A percentile compares a stretch with the other conserved stretches of the same genome.
These are phyloP conservation scores for Poeciliopsis turrubarensis DNA, from an alignment of 2,113 vertebrate genomes.

Conservation along the genomic window DNA sequence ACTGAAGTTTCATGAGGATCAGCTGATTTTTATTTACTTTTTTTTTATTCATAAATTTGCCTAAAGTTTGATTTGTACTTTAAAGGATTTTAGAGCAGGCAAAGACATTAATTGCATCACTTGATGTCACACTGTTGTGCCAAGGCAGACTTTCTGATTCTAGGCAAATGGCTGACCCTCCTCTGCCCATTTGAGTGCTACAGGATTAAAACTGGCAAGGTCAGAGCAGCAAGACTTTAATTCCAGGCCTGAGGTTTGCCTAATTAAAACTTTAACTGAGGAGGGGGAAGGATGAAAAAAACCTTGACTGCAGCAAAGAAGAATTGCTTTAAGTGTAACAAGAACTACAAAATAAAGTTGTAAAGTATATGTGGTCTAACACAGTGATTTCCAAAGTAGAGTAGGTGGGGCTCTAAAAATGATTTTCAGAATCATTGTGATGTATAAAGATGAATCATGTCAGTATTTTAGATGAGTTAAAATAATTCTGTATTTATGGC, in stretches of 20 bases:
- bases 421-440: too few species aligned
- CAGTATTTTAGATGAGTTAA: too few species aligned
- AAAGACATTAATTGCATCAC: constrained; percentile 8
- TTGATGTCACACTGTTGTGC: constrained; percentile 44
- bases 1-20: constrained; percentile 3
- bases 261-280: constrained; percentile 72
- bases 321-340: constrained; percentile 29
- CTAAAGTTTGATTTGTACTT: not conserved
- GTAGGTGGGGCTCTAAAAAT: too few species aligned
- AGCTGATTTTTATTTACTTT: not conserved
- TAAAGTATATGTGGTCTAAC: not conserved
- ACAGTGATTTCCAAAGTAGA: too few species aligned
- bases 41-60: not conserved
- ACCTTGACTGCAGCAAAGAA: constrained; percentile 54
- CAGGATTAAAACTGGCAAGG: constrained; percentile 69
- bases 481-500: too few species aligned
- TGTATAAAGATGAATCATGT: too few species aligned
- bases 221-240: constrained; percentile 65
- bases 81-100: constrained; percentile 1
- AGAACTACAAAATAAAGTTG: constrained; percentile 35
- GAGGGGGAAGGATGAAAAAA: constrained; percentile 39
- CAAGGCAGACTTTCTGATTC: constrained; percentile 58
- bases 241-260: constrained; percentile 62
- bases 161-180: constrained; percentile 52
- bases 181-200: constrained; percentile 61